Evolutionary conservation across 2,797 vertebrate genomes (phyloP).

Genomic region (Semaprochilodus insignis): DNA sequence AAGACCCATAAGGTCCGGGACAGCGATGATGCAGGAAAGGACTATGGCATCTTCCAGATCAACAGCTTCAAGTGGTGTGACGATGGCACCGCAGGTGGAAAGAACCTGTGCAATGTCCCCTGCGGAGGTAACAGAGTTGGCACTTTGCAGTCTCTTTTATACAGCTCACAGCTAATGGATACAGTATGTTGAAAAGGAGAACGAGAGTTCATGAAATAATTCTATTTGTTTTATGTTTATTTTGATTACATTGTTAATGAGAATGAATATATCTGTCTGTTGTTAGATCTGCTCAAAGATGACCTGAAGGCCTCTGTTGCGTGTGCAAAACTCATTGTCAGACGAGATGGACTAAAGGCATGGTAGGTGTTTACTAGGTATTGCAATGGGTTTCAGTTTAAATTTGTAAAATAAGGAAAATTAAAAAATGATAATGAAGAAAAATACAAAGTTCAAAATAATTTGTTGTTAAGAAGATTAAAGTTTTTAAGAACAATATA

Average conservation of each 20-base stretch:
- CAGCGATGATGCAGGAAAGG: slow-evolving; percentile 51
- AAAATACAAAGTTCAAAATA: too few species aligned
- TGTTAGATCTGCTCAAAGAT: slow-evolving; percentile 58
- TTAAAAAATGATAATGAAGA: too few species aligned
- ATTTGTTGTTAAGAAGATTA: too few species aligned
- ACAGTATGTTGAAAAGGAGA: background rate
- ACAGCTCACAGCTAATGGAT: background rate
- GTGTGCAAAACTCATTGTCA: slow-evolving; percentile 58
- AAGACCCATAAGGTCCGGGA: slow-evolving; percentile 54
- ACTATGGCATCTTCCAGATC: slow-evolving; percentile 66
- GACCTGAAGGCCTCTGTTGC: slow-evolving; percentile 50
- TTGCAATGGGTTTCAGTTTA: background rate
- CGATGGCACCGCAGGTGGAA: slow-evolving; percentile 51
- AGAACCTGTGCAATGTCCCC: slow-evolving; percentile 45
- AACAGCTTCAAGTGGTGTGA: slow-evolving; percentile 64
- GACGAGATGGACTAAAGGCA: slow-evolving; percentile 47
- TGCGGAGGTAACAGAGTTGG: slow-evolving; percentile 50
- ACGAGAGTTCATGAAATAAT: background rate
- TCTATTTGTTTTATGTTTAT: background rate
- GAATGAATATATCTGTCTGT: background rate
- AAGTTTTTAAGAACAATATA: too few species aligned
- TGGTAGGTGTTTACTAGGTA: slow-evolving; percentile 49
- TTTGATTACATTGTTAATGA: too few species aligned
- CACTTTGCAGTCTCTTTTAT: background rate
- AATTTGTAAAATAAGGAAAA: too few species aligned